These are phyloP conservation scores for Pseudolaguvia tuberculata DNA, from an alignment of 2,113 vertebrate genomes.

Conservation along the genomic window DNA sequence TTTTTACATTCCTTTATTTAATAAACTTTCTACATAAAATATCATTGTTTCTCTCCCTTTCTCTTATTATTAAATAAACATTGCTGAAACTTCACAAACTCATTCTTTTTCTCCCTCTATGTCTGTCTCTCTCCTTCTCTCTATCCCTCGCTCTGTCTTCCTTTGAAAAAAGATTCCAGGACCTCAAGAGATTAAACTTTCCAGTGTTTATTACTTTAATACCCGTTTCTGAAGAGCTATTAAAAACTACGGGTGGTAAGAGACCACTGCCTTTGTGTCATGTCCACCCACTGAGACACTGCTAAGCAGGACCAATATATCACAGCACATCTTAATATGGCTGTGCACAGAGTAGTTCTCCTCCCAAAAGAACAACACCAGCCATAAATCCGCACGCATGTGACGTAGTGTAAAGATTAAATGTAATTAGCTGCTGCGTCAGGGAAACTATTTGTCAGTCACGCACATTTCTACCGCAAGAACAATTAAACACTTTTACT, in stretches of 20 bases:
- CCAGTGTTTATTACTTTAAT: slow-evolving; percentile 41
- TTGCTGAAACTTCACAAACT: no score
- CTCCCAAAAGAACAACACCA: not conserved
- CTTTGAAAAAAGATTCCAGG: slow-evolving; percentile 11
- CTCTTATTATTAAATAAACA: no score
- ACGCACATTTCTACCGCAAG: no score
- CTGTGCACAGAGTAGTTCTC: slow-evolving; percentile 32
- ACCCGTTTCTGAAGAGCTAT: slow-evolving; percentile 61
- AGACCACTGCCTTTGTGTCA: slow-evolving; percentile 57
- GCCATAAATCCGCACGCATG: not conserved
- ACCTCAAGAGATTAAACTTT: slow-evolving; percentile 41
- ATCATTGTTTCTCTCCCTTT: no score
- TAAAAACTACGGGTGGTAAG: slow-evolving; percentile 61
- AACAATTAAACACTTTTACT: no score
- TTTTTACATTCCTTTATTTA: no score
- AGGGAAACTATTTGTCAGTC: not conserved
- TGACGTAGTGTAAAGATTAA: no score
- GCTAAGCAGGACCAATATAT: slow-evolving; percentile 66
- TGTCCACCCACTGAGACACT: slow-evolving; percentile 55
- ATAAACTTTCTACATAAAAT: no score
- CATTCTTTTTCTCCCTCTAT: not conserved
- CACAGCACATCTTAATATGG: slow-evolving; percentile 63
- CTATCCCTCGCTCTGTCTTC: not conserved
- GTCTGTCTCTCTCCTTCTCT: not conserved
- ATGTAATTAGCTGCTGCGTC: not conserved